A percentile compares a stretch with the other conserved stretches of the same genome.
phyloP scores from a whole-genome alignment of 2,888 invertebrate species.

The Microctonus brassicae region DNA sequence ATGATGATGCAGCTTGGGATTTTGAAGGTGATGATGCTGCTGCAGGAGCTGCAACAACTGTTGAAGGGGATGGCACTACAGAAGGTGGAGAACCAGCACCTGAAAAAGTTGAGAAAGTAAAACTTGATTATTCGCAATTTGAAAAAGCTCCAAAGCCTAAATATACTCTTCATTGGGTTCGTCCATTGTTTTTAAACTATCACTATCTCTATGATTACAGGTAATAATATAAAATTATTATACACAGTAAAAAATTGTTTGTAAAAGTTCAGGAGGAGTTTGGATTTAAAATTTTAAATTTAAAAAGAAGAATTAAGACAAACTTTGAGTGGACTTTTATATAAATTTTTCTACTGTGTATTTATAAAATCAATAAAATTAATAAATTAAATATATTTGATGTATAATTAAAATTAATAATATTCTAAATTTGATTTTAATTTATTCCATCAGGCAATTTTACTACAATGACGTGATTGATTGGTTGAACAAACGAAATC shows the following conservation, averaged over 20 bases:
- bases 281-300: too few species aligned
- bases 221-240: slow-evolving; percentile 46
- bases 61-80: slow-evolving; percentile 69
- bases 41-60: slow-evolving; percentile 61
- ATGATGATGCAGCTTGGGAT: slow-evolving; percentile 46
- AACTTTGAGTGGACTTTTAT: neutral
- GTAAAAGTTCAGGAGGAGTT: neutral
- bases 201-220: slow-evolving; percentile 85
- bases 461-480: slow-evolving; percentile 90
- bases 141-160: slow-evolving; percentile 76
- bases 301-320: too few species aligned
- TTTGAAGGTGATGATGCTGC: slow-evolving; percentile 58
- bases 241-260: too few species aligned
- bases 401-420: too few species aligned
- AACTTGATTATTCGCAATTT: slow-evolving; percentile 60
- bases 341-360: neutral
- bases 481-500: slow-evolving; percentile 83
- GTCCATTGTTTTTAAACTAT: slow-evolving; percentile 87
- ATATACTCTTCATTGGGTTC: slow-evolving; percentile 86
- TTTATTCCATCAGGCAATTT: slow-evolving; percentile 73
- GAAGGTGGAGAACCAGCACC: slow-evolving; percentile 65
- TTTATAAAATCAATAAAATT: too few species aligned
- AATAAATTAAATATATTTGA: too few species aligned
- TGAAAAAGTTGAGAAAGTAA: slow-evolving; percentile 53
- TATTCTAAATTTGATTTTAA: too few species aligned